Conservation (phyloP, 2,797 vertebrate genomes). For the Clarias laeviceps region DNA sequence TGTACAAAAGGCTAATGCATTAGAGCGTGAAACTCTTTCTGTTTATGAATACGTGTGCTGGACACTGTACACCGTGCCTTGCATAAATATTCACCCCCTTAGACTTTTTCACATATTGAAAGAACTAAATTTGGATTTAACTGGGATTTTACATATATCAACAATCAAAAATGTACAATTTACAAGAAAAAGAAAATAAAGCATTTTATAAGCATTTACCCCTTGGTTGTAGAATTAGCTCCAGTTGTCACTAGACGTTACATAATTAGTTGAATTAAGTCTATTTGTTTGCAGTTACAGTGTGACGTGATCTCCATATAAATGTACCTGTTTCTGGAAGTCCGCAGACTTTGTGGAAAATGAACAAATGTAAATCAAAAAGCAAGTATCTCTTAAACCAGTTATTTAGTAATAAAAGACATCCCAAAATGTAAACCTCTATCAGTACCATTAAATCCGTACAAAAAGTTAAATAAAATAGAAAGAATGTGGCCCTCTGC, state of each 20-base stretch:
- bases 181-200: neutral
- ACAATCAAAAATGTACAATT: neutral
- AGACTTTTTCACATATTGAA: neutral
- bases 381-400: neutral
- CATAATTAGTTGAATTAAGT: neutral
- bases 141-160: neutral
- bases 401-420: neutral
- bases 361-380: neutral
- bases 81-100: neutral
- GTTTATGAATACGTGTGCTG: slow-evolving; percentile 22
- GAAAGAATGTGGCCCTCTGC: neutral
- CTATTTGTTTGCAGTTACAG: neutral
- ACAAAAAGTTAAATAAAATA: neutral
- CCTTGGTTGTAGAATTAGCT: neutral
- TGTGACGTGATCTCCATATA: neutral
- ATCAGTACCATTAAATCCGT: neutral
- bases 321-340: neutral
- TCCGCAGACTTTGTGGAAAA: neutral
- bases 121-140: neutral
- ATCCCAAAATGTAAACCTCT: neutral
- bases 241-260: neutral
- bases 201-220: neutral
- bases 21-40: slow-evolving; percentile 21
- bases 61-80: neutral
- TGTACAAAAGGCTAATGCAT: slow-evolving; percentile 14